Conservation (phyloP, 1,140 invertebrate genomes). For the Agrilus planipennis region DNA sequence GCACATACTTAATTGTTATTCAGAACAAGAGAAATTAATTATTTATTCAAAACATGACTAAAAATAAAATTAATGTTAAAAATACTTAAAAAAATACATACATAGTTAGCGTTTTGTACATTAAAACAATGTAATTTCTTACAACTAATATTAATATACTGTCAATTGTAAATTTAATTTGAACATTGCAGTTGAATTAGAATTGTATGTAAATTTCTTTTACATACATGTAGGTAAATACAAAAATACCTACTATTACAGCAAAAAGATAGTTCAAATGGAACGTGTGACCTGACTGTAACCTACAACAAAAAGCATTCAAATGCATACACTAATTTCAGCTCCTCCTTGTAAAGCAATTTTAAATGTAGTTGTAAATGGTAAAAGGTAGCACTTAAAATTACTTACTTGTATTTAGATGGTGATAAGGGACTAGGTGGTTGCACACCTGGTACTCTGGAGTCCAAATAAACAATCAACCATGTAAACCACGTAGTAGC, state of each 20-base stretch:
- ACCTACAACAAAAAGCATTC: conserved; percentile 19
- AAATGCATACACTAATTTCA: neutral
- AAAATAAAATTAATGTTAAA: neutral
- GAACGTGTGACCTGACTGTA: conserved; percentile 27
- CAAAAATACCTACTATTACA: conserved; percentile 24
- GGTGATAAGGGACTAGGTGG: conserved; percentile 38
- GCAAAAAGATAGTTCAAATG: conserved; percentile 32
- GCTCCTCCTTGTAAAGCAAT: neutral
- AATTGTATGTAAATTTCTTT: conserved; percentile 18
- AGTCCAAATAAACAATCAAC: conserved; percentile 39
- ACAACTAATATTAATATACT: too few species aligned
- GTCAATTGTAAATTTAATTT: too few species aligned
- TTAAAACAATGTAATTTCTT: neutral
- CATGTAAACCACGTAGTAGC: conserved; percentile 33
- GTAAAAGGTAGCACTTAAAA: neutral
- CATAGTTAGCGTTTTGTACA: neutral
- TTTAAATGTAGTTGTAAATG: too few species aligned
- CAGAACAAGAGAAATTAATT: neutral
- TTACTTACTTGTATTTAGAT: conserved; percentile 26
- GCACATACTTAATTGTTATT: too few species aligned
- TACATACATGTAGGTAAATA: conserved; percentile 25
- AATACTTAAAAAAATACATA: conserved; percentile 1
- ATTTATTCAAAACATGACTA: neutral
- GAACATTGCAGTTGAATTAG: conserved; percentile 8
- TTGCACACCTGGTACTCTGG: conserved; percentile 35